These are phyloP conservation scores for Epinephelus lanceolatus DNA, from an alignment of 2,113 vertebrate species.

Conservation along the genomic window DNA sequence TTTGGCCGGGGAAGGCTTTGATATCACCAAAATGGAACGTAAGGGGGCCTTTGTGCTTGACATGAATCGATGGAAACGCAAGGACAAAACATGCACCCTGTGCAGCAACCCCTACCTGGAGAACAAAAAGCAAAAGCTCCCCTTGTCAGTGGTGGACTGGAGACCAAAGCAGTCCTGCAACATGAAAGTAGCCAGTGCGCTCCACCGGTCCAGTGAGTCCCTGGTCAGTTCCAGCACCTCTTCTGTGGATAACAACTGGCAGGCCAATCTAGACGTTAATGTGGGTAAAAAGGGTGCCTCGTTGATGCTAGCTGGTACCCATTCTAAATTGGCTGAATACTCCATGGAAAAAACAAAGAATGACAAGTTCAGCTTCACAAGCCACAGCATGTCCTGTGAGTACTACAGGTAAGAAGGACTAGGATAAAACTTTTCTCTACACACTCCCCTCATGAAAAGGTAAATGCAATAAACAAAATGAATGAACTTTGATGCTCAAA, in stretches of 20 bases:
- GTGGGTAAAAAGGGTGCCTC: fast-evolving
- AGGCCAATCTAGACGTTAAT: conserved; percentile 53
- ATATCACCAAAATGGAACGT: conserved; percentile 82
- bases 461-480: not conserved
- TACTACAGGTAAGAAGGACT: conserved; percentile 84
- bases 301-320: conserved; percentile 79
- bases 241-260: conserved; percentile 85
- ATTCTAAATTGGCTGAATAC: conserved; percentile 83
- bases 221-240: conserved; percentile 67
- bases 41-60: conserved; percentile 83
- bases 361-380: conserved; percentile 86
- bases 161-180: conserved; percentile 78
- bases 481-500: not conserved
- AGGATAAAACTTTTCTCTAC: not conserved
- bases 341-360: conserved; percentile 81
- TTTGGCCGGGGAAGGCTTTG: conserved; percentile 84
- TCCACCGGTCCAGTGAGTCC: conserved; percentile 78
- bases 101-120: conserved; percentile 81
- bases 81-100: conserved; percentile 84
- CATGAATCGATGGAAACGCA: conserved; percentile 71
- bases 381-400: conserved; percentile 81
- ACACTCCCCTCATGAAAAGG: not conserved
- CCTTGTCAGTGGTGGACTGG: conserved; percentile 85
- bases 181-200: conserved; percentile 60
- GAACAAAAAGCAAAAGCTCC: conserved; percentile 80